A percentile compares a stretch with the other conserved stretches of the same genome.
phyloP scores from a whole-genome alignment of 2,888 invertebrate species.

The Nomada hirtipes region DNA sequence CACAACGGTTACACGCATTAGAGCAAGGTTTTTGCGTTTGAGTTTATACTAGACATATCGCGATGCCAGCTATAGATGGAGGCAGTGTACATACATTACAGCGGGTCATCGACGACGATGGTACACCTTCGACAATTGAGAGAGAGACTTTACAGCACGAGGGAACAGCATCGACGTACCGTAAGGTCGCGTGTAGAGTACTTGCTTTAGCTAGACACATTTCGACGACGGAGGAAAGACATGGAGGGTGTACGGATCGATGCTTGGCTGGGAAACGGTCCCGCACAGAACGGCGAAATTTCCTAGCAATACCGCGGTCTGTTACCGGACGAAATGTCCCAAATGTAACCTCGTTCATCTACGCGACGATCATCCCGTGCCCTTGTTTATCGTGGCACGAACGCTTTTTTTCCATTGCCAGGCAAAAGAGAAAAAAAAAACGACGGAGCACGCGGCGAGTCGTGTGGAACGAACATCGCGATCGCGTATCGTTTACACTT shows the following conservation, averaged over 20 bases:
- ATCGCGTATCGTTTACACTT: not conserved
- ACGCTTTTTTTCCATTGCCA: conserved; percentile 21
- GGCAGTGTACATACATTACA: conserved; percentile 30
- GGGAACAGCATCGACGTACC: conserved; percentile 30
- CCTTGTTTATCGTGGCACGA: conserved; percentile 58
- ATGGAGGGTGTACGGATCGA: conserved; percentile 77
- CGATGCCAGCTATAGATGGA: conserved; percentile 41
- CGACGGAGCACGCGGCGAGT: not conserved
- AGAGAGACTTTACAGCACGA: conserved; percentile 2
- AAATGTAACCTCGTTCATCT: conserved; percentile 24
- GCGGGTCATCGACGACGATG: conserved; percentile 35
- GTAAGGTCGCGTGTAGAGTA: conserved; percentile 51
- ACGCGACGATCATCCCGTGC: conserved; percentile 41
- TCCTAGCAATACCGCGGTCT: conserved; percentile 27
- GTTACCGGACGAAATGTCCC: conserved; percentile 30
- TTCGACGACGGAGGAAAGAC: conserved; percentile 63
- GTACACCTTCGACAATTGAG: conserved; percentile 38
- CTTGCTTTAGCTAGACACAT: conserved; percentile 45
- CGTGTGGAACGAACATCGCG: not conserved
- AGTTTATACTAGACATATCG: conserved; percentile 37
- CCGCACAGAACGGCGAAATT: conserved; percentile 39
- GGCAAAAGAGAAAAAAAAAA: not conserved
- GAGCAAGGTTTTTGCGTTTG: conserved; percentile 19
- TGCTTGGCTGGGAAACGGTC: conserved; percentile 68
- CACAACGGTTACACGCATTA: not conserved